Base-by-base conservation (phyloP, 2,888 invertebrate species). In the Ophonus ardosiacus region DNA sequence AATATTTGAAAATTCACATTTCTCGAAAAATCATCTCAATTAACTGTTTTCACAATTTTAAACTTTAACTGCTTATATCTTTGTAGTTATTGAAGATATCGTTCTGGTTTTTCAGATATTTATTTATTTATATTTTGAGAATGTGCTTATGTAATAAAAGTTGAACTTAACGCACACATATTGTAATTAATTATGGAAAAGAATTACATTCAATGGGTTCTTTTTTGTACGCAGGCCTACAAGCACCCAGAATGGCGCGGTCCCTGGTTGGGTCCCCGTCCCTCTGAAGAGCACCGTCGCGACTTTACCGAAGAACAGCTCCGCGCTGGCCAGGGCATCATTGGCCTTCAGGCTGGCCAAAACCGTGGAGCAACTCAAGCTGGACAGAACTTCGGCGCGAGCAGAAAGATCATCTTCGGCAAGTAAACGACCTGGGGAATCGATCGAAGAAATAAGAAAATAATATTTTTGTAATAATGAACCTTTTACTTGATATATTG, bases 301-400 rank as follows among this genome's bases (percentile, higher is more conserved):
- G 95, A 96, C 78, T 98, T 96, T 92, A 94, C 95, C 84, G 96
- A 97, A 88, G 95, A 96, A 87, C 96, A 96, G 87, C 92, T 98
- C 80, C 93, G 96, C 51, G 97, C 97, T 24, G 97, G 97, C 0
- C 95, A 97, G 88, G 93, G 94, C 15, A 94, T 98, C 57, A 98
- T 98, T 88, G 96, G 97, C 18, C 93, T 98, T 4, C 98, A 98
- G 91, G 97, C 97, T 74, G 98, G 98, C 57, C 94, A 95, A 87
- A 98, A 98, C 92, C 96, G 96, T 88, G 94, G 96, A 13, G 97
- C 97, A 8, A 95, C 94, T 51, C 97, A 97, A 90, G 95, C 96
- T 0, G 98, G 98, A 7, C 96, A 96, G 90, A 97, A 92, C 93
- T 96, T 97, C 88, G 97, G 97, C n/a, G 96, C 96, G 31, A 94